Percentiles rank a stretch among this genome's conserved stretches.
Evolutionary conservation across 2,797 vertebrate genomes (phyloP).

Genomic region (Pipistrellus kuhlii): DNA sequence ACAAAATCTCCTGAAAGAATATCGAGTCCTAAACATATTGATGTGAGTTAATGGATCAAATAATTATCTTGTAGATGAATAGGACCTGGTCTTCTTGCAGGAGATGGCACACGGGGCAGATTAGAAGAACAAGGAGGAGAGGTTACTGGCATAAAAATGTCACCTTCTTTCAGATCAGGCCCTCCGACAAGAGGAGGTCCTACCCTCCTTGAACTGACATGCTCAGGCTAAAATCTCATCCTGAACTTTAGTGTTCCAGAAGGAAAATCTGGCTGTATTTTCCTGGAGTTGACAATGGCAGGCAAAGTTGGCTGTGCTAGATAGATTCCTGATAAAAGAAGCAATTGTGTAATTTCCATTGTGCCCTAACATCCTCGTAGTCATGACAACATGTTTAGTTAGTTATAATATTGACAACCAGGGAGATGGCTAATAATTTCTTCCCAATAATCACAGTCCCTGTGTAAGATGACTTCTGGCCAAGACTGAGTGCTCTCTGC

Average conservation of each 20-base stretch:
- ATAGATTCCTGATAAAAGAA: conserved; percentile 67
- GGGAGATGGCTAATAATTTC: conserved; percentile 64
- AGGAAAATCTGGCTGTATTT: background rate
- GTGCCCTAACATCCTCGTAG: conserved; percentile 49
- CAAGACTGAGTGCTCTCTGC: background rate
- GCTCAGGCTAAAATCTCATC: background rate
- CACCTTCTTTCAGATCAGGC: background rate
- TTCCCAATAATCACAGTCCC: background rate
- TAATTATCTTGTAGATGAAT: background rate
- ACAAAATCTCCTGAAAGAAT: background rate
- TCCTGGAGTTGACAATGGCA: background rate
- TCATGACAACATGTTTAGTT: conserved; percentile 69
- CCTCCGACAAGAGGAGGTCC: background rate
- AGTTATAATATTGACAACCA: background rate
- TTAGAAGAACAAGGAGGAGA: background rate
- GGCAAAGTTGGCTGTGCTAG: conserved; percentile 5
- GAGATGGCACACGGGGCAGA: background rate
- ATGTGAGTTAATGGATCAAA: background rate
- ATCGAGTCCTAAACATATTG: background rate
- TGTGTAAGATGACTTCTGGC: background rate
- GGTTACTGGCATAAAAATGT: background rate
- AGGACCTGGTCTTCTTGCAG: background rate
- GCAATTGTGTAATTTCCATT: conserved; percentile 49
- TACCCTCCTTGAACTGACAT: background rate
- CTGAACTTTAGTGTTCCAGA: background rate